These are phyloP conservation scores for Craniophora ligustri DNA, from an alignment of 2,888 invertebrate species.

Conservation along the genomic window DNA sequence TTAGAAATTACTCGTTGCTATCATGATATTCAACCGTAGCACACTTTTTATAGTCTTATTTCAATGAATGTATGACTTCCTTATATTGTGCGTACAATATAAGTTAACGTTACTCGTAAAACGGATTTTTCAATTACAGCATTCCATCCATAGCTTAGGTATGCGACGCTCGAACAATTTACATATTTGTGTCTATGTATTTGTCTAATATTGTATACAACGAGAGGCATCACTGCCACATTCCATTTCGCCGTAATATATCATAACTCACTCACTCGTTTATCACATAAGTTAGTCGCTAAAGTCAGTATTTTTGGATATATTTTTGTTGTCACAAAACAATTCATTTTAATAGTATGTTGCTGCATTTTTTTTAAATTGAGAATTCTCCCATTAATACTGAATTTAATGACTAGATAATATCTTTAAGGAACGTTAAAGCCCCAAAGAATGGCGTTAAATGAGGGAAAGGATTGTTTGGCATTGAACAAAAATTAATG, in stretches of 20 bases:
- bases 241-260: conserved; percentile 58
- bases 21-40: conserved; percentile 52
- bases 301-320: conserved; percentile 13
- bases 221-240: conserved; percentile 65
- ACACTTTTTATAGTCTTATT: conserved; percentile 31
- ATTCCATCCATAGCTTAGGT: conserved; percentile 72
- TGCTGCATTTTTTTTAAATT: conserved; percentile 1
- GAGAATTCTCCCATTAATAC: neutral
- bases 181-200: conserved; percentile 40
- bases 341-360: neutral
- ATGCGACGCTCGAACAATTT: conserved; percentile 42
- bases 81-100: conserved; percentile 65
- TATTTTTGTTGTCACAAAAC: conserved; percentile 3
- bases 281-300: conserved; percentile 9
- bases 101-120: conserved; percentile 60
- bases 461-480: conserved; percentile 15
- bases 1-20: conserved; percentile 55
- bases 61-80: conserved; percentile 55
- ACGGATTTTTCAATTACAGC: conserved; percentile 57
- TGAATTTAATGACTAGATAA: conserved; percentile 19
- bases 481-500: neutral
- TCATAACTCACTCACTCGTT: conserved; percentile 28
- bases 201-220: conserved; percentile 57
- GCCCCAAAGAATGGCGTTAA: conserved; percentile 30
- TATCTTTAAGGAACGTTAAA: conserved; percentile 41